A percentile compares a stretch with the other conserved stretches of the same genome.
These are phyloP conservation scores for Macroramphosus scolopax DNA, from an alignment of 2,797 vertebrate genomes.

Conservation along the genomic window DNA sequence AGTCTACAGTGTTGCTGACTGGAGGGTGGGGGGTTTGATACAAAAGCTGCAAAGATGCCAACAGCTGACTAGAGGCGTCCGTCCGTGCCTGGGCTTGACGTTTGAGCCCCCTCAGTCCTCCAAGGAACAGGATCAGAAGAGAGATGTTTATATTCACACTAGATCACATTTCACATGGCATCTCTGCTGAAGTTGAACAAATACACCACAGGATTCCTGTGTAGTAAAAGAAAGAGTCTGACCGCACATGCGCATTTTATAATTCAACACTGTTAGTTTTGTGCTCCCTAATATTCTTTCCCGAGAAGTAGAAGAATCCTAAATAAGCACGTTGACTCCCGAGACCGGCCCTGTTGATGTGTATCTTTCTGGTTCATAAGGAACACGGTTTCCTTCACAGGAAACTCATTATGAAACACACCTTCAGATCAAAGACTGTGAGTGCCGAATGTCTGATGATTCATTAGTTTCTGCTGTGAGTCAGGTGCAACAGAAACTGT, in stretches of 20 bases:
- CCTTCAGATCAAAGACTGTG: slow-evolving; percentile 15
- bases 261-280: too few relatives aligned
- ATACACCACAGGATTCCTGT: slow-evolving; percentile 51
- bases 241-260: slow-evolving; percentile 4
- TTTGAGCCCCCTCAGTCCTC: slow-evolving; percentile 45
- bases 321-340: slow-evolving; percentile 21
- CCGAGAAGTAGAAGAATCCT: slow-evolving; percentile 29
- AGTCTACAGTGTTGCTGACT: slow-evolving; percentile 19
- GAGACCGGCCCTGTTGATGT: slow-evolving; percentile 8
- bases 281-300: too few relatives aligned
- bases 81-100: slow-evolving; percentile 41
- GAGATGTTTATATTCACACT: slow-evolving; percentile 68
- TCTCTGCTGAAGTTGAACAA: slow-evolving; percentile 54
- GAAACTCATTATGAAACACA: slow-evolving; percentile 44
- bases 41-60: slow-evolving; percentile 50
- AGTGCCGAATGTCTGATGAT: slow-evolving; percentile 35
- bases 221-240: slow-evolving; percentile 3
- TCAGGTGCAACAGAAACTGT: slow-evolving; percentile 25
- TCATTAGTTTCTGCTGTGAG: slow-evolving; percentile 16
- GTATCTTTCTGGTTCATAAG: slow-evolving; percentile 32
- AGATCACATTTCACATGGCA: slow-evolving; percentile 69
- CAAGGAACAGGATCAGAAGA: slow-evolving; percentile 53
- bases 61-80: slow-evolving; percentile 66
- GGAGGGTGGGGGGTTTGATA: slow-evolving; percentile 4
- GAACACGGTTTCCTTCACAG: slow-evolving; percentile 17